phyloP scores from a whole-genome alignment of 2,888 invertebrate species.

The Mythimna ferrago region DNA sequence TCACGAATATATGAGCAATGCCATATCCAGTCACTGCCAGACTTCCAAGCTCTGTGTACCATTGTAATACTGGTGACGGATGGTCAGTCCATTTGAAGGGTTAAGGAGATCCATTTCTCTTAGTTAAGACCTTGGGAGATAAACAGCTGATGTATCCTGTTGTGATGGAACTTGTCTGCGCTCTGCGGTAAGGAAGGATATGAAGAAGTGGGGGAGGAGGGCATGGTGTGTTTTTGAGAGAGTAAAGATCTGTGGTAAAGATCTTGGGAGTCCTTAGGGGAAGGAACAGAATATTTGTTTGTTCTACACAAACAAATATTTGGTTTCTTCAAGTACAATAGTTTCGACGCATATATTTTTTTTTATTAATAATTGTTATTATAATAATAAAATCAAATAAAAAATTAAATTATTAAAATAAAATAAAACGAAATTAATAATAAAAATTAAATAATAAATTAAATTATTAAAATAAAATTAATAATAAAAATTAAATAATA shows the following conservation, averaged over 20 bases:
- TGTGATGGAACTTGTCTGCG: slow-evolving; percentile 24
- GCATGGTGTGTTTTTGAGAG: neutral
- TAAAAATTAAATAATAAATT: too few relatives aligned
- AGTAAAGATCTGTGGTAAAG: too few relatives aligned
- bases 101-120: slow-evolving; percentile 46
- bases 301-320: too few relatives aligned
- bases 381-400: too few relatives aligned
- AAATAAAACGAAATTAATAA: too few relatives aligned
- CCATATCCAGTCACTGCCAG: too few relatives aligned
- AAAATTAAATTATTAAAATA: too few relatives aligned
- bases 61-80: slow-evolving; percentile 41
- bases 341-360: too few relatives aligned
- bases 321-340: too few relatives aligned
- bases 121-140: slow-evolving; percentile 40
- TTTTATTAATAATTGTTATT: too few relatives aligned
- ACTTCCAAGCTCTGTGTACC: neutral
- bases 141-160: slow-evolving; percentile 34
- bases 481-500: too few relatives aligned
- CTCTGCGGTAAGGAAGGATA: slow-evolving; percentile 4
- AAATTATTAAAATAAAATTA: too few relatives aligned
- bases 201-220: neutral
- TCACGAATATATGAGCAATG: neutral
- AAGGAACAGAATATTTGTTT: neutral
- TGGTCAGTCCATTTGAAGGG: slow-evolving; percentile 46
- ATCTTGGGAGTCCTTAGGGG: slow-evolving; percentile 1